Evolutionary conservation across 2,113 vertebrate species (phyloP).

Genomic region (Callaeas wilsoni): DNA sequence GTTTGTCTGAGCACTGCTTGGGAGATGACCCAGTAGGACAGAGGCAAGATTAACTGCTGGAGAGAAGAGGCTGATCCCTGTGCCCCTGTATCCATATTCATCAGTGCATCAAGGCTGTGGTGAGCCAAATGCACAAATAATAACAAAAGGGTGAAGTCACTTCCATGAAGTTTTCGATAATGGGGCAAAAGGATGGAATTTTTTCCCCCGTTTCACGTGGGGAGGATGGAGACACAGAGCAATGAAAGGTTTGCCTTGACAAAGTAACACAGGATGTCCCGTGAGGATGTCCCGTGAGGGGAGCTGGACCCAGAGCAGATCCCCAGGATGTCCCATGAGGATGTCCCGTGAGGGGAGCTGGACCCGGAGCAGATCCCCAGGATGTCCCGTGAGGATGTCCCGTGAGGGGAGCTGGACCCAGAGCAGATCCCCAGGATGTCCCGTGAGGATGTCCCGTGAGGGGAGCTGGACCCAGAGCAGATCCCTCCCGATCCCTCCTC

Average conservation of each 20-base stretch:
- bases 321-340: neutral
- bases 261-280: neutral
- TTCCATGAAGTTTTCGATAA: neutral
- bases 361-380: no score
- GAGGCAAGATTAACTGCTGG: neutral
- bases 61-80: neutral
- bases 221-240: neutral
- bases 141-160: neutral
- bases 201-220: neutral
- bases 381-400: neutral
- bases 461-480: neutral
- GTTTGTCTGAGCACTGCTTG: neutral
- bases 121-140: neutral
- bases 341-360: neutral
- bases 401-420: neutral
- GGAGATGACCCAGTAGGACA: neutral
- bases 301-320: no score
- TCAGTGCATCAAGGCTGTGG: neutral
- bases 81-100: neutral
- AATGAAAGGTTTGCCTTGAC: neutral
- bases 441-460: neutral
- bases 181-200: neutral
- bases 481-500: neutral
- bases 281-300: neutral
- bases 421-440: no score